phyloP scores from a whole-genome alignment of 2,888 invertebrate genomes.

The Leptinotarsa juncta region DNA sequence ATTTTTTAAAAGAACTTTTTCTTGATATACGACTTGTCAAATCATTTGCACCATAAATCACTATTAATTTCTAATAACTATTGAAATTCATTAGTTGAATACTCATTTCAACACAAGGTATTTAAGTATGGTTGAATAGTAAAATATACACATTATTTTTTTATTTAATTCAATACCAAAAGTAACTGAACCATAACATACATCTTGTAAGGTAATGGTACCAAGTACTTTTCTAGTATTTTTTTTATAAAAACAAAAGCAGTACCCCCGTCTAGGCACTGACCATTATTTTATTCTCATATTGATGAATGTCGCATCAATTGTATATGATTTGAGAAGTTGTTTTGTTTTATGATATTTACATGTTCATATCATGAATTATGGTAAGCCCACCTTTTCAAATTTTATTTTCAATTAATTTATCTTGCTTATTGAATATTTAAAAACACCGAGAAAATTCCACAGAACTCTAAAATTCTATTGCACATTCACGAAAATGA shows the following conservation, averaged over 20 bases:
- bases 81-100: neutral
- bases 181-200: no score
- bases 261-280: no score
- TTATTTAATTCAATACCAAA: neutral
- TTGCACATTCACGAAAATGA: constrained; percentile 26
- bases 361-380: constrained; percentile 4
- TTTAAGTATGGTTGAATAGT: neutral
- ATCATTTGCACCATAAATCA: constrained; percentile 7
- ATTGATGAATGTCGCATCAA: neutral
- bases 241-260: no score
- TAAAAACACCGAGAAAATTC: no score
- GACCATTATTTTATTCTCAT: no score
- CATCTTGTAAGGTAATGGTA: no score
- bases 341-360: constrained; percentile 15
- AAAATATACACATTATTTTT: neutral
- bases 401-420: neutral
- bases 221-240: no score
- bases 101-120: neutral
- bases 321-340: constrained; percentile 14
- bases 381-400: constrained; percentile 18
- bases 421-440: no score
- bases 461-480: no score
- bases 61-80: neutral
- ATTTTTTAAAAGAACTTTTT: constrained; percentile 5
- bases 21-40: constrained; percentile 17